Evolutionary conservation across 2,113 vertebrate genomes (phyloP).

Genomic region (Myotis lucifugus): DNA sequence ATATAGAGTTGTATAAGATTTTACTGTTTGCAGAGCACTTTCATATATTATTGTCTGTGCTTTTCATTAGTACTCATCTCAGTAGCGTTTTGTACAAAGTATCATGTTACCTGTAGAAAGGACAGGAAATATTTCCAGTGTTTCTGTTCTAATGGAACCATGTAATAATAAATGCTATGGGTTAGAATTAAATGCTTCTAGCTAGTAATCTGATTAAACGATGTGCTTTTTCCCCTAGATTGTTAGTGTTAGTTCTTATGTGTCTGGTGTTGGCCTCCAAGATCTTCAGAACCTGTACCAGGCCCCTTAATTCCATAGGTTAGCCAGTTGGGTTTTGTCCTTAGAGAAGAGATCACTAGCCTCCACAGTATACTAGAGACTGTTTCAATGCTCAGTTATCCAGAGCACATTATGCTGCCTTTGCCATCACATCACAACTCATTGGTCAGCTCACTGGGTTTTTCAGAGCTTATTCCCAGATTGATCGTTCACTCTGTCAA

Average conservation of each 20-base stretch:
- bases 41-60: conserved; percentile 7
- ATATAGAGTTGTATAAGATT: background rate
- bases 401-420: background rate
- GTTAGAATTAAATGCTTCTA: background rate
- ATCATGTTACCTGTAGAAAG: background rate
- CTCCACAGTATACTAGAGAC: background rate
- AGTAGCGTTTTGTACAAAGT: background rate
- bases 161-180: background rate
- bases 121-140: background rate
- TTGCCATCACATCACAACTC: background rate
- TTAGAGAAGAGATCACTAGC: background rate
- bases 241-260: background rate
- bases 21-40: conserved; percentile 31
- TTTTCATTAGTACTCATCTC: conserved; percentile 20
- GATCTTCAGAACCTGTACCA: background rate
- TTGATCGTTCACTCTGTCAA: background rate
- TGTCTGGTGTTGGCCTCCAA: background rate
- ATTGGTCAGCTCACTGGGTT: background rate
- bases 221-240: background rate
- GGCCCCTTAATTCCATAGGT: background rate
- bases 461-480: background rate
- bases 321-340: background rate
- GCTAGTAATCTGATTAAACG: background rate
- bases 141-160: background rate
- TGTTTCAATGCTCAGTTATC: background rate